Percentiles rank a stretch among this genome's conserved stretches.
These are phyloP conservation scores for Drosophila auraria DNA, from an alignment of 1,140 invertebrate genomes.

Conservation along the genomic window DNA sequence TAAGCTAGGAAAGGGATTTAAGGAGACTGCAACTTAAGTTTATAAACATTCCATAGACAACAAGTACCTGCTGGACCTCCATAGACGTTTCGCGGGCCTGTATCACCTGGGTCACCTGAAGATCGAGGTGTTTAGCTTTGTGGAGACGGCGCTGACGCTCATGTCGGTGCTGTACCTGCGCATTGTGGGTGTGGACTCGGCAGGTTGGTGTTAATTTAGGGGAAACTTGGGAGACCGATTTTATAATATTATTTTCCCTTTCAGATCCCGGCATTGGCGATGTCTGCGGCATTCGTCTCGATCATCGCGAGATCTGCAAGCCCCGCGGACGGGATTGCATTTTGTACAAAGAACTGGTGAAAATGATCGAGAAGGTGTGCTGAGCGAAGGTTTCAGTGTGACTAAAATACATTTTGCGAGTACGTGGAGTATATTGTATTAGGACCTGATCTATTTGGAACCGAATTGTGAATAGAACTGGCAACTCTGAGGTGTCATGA, in stretches of 20 bases:
- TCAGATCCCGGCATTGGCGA: slow-evolving; percentile 89
- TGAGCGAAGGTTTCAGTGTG: slow-evolving; percentile 30
- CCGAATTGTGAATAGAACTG: slow-evolving; percentile 68
- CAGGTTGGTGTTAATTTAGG: slow-evolving; percentile 85
- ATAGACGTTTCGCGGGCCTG: slow-evolving; percentile 86
- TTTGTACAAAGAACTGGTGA: slow-evolving; percentile 88
- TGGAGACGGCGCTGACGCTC: slow-evolving; percentile 89
- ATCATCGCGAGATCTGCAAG: slow-evolving; percentile 91
- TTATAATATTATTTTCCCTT: neutral
- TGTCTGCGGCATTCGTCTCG: slow-evolving; percentile 88
- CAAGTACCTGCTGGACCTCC: slow-evolving; percentile 87
- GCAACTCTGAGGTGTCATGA: slow-evolving; percentile 59
- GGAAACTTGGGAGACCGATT: too few species aligned
- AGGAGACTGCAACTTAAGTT: neutral
- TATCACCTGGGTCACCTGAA: slow-evolving; percentile 85
- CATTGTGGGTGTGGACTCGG: slow-evolving; percentile 89
- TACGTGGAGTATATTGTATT: slow-evolving; percentile 12
- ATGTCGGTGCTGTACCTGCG: slow-evolving; percentile 89
- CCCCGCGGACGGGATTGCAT: slow-evolving; percentile 88
- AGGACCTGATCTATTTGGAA: slow-evolving; percentile 62
- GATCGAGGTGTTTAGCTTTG: slow-evolving; percentile 88
- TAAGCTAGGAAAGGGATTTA: slow-evolving; percentile 68
- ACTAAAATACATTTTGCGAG: slow-evolving; percentile 14
- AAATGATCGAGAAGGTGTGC: slow-evolving; percentile 86
- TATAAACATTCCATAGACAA: slow-evolving; percentile 86